Evolutionary conservation across 2,888 invertebrate species (phyloP).

Genomic region (Nasonia oneida): DNA sequence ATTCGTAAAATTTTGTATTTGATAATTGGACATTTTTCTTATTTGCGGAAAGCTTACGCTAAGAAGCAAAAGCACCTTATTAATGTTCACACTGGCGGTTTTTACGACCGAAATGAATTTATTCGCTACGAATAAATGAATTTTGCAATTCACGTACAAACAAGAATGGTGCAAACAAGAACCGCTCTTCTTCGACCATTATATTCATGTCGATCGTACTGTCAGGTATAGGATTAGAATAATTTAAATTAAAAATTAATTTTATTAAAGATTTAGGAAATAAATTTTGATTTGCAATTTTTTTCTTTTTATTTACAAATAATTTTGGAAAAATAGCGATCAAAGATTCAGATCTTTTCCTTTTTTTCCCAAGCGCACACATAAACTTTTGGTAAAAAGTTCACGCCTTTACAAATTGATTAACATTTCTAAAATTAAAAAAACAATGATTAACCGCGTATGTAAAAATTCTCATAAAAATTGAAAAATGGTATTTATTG

Average conservation of each 20-base stretch:
- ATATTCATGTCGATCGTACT: slow-evolving; percentile 49
- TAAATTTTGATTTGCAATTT: slow-evolving; percentile 54
- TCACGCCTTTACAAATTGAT: not conserved
- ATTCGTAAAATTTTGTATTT: slow-evolving; percentile 43
- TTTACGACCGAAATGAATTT: slow-evolving; percentile 42
- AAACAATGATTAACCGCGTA: not conserved
- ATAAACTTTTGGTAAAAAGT: not conserved
- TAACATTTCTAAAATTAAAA: not conserved
- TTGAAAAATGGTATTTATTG: not conserved
- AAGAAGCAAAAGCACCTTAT: slow-evolving; percentile 27
- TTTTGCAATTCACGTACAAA: slow-evolving; percentile 49
- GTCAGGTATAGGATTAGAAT: slow-evolving; percentile 46
- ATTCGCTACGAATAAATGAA: slow-evolving; percentile 31
- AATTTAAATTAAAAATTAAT: slow-evolving; percentile 56
- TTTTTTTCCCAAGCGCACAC: not conserved
- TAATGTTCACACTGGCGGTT: slow-evolving; percentile 34
- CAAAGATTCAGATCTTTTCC: not conserved
- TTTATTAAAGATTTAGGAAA: slow-evolving; percentile 19
- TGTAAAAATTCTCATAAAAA: not conserved
- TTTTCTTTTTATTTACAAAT: slow-evolving; percentile 12
- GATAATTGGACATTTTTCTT: slow-evolving; percentile 43
- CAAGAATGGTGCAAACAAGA: slow-evolving; percentile 18
- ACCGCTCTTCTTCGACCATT: slow-evolving; percentile 39
- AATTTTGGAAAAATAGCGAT: not conserved
- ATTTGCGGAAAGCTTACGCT: slow-evolving; percentile 44